phyloP scores from a whole-genome alignment of 2,113 vertebrate species.

The Gnathonemus longibarbis region DNA sequence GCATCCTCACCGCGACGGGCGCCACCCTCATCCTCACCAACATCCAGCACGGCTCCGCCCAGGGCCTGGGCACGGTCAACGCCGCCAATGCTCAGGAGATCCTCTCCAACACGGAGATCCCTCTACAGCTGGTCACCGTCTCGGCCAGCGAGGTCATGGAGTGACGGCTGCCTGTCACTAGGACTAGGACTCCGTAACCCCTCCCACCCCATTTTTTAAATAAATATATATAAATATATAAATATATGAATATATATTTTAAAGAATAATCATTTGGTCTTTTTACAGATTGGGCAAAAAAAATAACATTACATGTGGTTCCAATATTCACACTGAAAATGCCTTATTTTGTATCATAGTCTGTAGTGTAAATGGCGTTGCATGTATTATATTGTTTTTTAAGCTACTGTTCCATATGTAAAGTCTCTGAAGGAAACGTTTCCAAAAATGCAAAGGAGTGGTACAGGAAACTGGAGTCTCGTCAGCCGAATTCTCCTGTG shows the following conservation, averaged over 20 bases:
- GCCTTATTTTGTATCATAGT: constrained; percentile 99
- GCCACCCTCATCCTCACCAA: constrained; percentile 96
- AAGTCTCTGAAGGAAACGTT: constrained; percentile 41
- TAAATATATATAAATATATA: constrained; percentile 71
- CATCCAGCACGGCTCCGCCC: constrained; percentile 80
- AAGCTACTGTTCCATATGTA: constrained; percentile 76
- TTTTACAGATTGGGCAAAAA: constrained; percentile 86
- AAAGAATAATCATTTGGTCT: constrained; percentile 80
- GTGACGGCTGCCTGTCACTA: constrained; percentile 70
- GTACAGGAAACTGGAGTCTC: constrained; percentile 31
- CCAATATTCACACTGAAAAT: constrained; percentile 90
- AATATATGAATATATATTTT: constrained; percentile 70
- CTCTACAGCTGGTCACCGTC: constrained; percentile 97
- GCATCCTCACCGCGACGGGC: constrained; percentile 89
- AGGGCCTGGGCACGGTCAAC: constrained; percentile 81
- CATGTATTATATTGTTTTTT: constrained; percentile 76
- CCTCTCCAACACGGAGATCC: constrained; percentile 94
- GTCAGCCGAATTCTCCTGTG: constrained; percentile 22
- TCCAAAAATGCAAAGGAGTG: constrained; percentile 31
- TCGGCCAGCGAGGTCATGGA: constrained; percentile 95
- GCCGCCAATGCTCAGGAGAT: constrained; percentile 78
- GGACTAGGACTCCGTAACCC: constrained; percentile 51
- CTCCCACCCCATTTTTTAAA: constrained; percentile 46
- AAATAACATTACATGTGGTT: constrained; percentile 89
- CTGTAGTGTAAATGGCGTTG: constrained; percentile 99